Base-by-base conservation (phyloP, 1,140 invertebrate species). In the Drosophila busckii region DNA sequence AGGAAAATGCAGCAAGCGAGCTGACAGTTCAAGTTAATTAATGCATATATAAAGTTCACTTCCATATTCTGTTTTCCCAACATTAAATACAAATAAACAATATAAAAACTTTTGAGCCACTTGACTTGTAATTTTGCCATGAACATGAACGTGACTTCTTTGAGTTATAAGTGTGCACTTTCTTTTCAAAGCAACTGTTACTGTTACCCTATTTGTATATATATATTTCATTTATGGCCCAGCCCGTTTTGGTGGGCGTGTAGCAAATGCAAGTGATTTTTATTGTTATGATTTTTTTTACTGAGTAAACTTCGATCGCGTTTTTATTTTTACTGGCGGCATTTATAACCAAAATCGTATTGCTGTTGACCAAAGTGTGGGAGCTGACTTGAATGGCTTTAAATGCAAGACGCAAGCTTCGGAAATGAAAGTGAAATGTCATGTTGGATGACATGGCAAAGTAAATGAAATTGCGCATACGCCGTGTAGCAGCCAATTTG, bases 391-490 rank as follows among this genome's bases (percentile, higher is more conserved):
- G 15, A 16, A 12, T 19, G 15, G 61, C 75, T 73, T 75, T 82
- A 50, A 75, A 80, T 82, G 69, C 70, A 65, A 70, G 60, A 38
- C 68, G 62, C 75, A 73, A 58, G 82, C 75, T 80, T 80, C 75
- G 75, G 75, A 80, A 80, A 80, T 80, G 75, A 80, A 80, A 80
- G 75, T 80, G 75, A 80, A 80, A 80, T 80, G 75, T 80, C 75
- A 82, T 82, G 75, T 70, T 60, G 45, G 50, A 37, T 45, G 71
- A 59, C 64, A 55, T n/a, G 53, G 52, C 64, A 64, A 63, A 68
- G 42, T n/a, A n/a, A n/a, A n/a, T n/a, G n/a, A n/a, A 65, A 64
- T 59, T 63, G 63, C 40, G 9, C n/a, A n/a, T n/a, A n/a, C n/a
- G n/a, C n/a, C n/a, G n/a, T n/a, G n/a, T n/a, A n/a, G n/a, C n/a